Conservation (phyloP, 2,888 invertebrate genomes). For the Acleris literana region DNA sequence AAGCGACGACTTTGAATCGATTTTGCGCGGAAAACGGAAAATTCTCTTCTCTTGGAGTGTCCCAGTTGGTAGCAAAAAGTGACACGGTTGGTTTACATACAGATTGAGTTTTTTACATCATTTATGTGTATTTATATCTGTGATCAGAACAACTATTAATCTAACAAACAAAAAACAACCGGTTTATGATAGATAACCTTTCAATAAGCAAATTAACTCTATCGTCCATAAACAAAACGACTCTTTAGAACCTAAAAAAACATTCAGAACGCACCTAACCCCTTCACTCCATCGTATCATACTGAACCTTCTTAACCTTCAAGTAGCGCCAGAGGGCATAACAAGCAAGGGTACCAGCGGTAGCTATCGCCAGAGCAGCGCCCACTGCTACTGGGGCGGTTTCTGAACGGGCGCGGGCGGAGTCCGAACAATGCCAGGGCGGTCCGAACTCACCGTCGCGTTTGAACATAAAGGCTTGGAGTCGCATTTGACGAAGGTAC, state of each 20-base stretch:
- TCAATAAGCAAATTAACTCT: too few species aligned
- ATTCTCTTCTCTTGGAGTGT: too few species aligned
- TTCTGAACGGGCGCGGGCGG: conserved; percentile 86
- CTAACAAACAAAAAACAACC: too few species aligned
- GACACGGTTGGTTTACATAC: too few species aligned
- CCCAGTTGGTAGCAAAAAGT: too few species aligned
- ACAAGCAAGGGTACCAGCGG: conserved; percentile 91
- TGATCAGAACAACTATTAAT: too few species aligned
- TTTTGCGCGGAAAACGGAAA: too few species aligned
- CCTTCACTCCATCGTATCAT: conserved; percentile 93
- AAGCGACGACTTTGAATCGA: too few species aligned
- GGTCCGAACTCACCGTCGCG: conserved; percentile 87
- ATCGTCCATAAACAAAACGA: conserved; percentile 26
- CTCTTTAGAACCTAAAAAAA: conserved; percentile 21
- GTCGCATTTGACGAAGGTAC: conserved; percentile 87
- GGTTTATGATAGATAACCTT: too few species aligned
- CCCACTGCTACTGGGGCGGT: conserved; percentile 91
- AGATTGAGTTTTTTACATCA: too few species aligned
- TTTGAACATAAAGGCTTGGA: conserved; percentile 95
- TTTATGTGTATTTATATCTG: too few species aligned
- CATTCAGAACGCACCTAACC: conserved; percentile 48
- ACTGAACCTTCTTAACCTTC: conserved; percentile 95
- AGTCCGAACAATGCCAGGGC: conserved; percentile 86
- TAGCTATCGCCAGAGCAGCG: conserved; percentile 91
- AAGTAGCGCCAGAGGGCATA: conserved; percentile 94